Evolutionary conservation across 2,113 vertebrate species (phyloP), one percentile per base, ranked within the genome.

Genomic region (Pedionomus torquatus): DNA sequence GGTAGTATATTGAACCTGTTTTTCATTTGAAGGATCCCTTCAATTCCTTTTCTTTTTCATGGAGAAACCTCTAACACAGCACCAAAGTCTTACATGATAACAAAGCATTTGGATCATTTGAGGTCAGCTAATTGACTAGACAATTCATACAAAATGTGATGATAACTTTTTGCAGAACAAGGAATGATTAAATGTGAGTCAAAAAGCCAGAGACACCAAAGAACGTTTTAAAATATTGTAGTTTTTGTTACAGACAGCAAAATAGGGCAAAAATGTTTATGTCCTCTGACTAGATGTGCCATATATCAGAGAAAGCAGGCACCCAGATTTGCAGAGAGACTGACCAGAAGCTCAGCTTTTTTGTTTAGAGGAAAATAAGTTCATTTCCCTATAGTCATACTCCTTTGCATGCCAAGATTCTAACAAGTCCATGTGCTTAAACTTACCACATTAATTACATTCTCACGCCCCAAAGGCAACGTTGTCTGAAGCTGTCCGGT

Each of bases 391-490:
- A 54, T 28, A 86, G 71, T 63, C 79, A 69, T 81, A 51, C 24
- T 68, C 39, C 71, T 86, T 46, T 43, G 52, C 52, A 60, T n/a
- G 86, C 92, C 95, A 97, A 81, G 52, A 69, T 43, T 86, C 63
- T 78, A 83, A 70, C 1, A 6, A 96, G 92, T 33, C 85, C 76
- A 46, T 70, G 79, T 55, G 68, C 92, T 95, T 84, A 60, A 69
- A 55, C 58, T 87, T 76, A 61, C 63, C 82, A 92, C 72, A 80
- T 41, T 68, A 90, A 94, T 76, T 84, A 81, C 23, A 41, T 95
- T 96, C 96, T 94, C 92, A 96, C 11, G 57, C 88, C 88, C 96
- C 66, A 68, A 92, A 95, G 88, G 72, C 83, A 82, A 31, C 3
- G 2, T 14, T 84, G 55, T 90, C 90, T 81, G 76, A 96, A 86